phyloP scores from a whole-genome alignment of 2,113 vertebrate genomes.

The Sturnira hondurensis region DNA sequence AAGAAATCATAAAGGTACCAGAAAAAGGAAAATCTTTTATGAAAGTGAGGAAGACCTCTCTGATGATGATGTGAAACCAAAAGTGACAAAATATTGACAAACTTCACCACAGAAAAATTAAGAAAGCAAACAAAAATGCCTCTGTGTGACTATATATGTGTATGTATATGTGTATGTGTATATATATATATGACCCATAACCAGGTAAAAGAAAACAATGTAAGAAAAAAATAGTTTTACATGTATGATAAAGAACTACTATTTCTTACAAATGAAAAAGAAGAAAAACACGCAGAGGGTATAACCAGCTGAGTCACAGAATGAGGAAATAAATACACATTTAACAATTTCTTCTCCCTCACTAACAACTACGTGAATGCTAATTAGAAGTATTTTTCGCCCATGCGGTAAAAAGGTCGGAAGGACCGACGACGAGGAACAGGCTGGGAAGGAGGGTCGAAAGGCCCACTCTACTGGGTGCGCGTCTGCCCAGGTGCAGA shows the following conservation, averaged over 20 bases:
- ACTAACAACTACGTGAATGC: neutral
- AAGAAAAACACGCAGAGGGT: neutral
- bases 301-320: neutral
- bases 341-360: neutral
- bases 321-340: neutral
- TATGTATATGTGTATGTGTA: neutral
- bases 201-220: neutral
- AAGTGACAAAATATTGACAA: neutral
- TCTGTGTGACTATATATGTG: neutral
- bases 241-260: neutral
- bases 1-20: neutral
- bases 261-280: neutral
- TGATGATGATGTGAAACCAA: neutral
- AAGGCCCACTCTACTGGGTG: neutral
- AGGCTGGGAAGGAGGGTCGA: neutral
- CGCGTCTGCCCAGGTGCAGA: neutral
- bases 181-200: neutral
- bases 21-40: neutral
- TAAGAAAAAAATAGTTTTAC: neutral
- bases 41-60: neutral
- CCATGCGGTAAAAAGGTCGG: neutral
- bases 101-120: neutral
- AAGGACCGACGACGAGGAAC: neutral
- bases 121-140: neutral
- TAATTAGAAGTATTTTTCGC: conserved; percentile 28